A percentile compares a stretch with the other conserved stretches of the same genome.
phyloP scores from a whole-genome alignment of 2,888 invertebrate species.

The Zaprionus obscuricornis region DNA sequence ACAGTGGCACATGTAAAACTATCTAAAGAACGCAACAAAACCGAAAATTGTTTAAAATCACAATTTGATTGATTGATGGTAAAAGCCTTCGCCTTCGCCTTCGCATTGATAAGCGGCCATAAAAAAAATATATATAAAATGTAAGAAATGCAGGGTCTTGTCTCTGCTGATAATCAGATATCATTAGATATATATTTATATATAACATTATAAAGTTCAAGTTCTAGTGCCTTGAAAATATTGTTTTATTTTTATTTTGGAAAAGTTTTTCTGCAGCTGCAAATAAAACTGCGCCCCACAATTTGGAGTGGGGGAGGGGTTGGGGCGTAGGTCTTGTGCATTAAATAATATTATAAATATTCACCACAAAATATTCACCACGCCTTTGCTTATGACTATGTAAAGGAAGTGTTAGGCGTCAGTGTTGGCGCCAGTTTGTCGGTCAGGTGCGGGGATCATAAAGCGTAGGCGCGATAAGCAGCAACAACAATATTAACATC shows the following conservation, averaged over 20 bases:
- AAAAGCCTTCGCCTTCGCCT: slow-evolving; percentile 46
- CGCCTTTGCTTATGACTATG: no score
- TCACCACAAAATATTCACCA: no score
- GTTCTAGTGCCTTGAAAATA: slow-evolving; percentile 23
- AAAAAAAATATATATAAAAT: slow-evolving; percentile 35
- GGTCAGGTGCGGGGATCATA: no score
- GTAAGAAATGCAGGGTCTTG: slow-evolving; percentile 58
- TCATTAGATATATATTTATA: slow-evolving; percentile 7
- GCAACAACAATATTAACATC: no score
- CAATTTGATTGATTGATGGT: slow-evolving; percentile 65
- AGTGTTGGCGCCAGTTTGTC: no score
- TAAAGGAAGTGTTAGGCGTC: no score
- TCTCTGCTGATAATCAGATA: slow-evolving; percentile 30
- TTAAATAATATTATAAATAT: no score
- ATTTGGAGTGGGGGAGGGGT: no score
- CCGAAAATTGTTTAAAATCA: slow-evolving; percentile 37
- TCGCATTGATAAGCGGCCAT: slow-evolving; percentile 45
- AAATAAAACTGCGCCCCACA: background rate
- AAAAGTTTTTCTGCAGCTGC: background rate
- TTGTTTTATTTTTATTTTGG: no score
- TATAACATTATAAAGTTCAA: slow-evolving; percentile 44
- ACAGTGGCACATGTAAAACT: slow-evolving; percentile 19
- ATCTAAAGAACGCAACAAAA: slow-evolving; percentile 16
- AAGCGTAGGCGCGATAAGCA: no score
- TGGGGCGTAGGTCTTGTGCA: no score